Conservation (phyloP, 2,113 vertebrate genomes). For the Baryphthengus martii region DNA sequence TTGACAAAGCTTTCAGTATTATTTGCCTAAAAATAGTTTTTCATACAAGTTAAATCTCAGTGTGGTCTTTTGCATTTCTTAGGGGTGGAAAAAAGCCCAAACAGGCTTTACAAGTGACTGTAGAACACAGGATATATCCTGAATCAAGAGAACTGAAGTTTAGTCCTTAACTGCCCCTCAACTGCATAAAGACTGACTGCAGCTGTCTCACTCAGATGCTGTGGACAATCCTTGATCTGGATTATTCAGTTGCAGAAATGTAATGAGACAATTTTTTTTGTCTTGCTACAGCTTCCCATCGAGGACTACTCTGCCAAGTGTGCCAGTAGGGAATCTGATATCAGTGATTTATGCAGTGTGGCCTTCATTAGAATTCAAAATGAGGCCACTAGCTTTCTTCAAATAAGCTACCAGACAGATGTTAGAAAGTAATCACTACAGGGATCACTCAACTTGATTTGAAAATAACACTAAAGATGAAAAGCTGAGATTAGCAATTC, state of each 20-base stretch:
- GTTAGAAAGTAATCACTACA: neutral
- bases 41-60: neutral
- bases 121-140: neutral
- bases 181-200: neutral
- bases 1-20: neutral
- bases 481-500: neutral
- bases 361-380: slow-evolving; percentile 31
- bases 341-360: neutral
- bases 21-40: neutral
- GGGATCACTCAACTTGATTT: neutral
- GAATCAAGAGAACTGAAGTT: neutral
- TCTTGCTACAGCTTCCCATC: neutral
- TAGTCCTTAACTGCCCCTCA: neutral
- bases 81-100: neutral
- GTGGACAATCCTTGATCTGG: neutral
- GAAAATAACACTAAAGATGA: neutral
- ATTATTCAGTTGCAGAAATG: neutral
- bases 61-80: neutral
- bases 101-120: neutral
- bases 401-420: slow-evolving; percentile 1
- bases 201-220: neutral
- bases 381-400: neutral
- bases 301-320: neutral
- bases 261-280: neutral
- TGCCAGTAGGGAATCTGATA: neutral